Base-by-base conservation (phyloP, 2,113 vertebrate species). In the Neodontobutis hainanensis region DNA sequence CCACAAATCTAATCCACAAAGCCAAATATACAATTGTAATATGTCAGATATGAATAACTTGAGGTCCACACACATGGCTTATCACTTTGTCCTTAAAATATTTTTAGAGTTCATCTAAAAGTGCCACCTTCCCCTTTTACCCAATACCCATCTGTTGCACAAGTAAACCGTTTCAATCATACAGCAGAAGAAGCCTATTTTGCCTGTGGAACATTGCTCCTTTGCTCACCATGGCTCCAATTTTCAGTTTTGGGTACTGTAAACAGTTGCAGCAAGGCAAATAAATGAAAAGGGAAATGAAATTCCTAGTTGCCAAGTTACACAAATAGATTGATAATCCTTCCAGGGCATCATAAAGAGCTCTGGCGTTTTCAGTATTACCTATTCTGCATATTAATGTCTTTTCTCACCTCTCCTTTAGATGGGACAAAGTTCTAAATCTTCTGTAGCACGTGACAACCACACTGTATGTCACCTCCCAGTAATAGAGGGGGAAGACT, bases 331-430 rank as follows among this genome's bases (percentile, higher is more conserved):
- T 89, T 89, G 85, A 91, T 91, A 90, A 91, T 89, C 85, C 87
- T 81, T 72, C 88, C 57, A 73, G 78, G 73, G 70, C 73, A 70
- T 77, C 68, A 68, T 88, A 88, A 88, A 90, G 71, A 80, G 81
- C 76, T 83, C 64, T 75, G 78, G 69, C 80, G 68, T 90, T 85
- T 88, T 81, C 73, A 83, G 78, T 89, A 88, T 88, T 68, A 82
- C 82, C 90, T 90, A 83, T 87, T 92, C 87, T 92, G 90, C 89
- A 91, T 91, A 89, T 88, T 87, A 92, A 92, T 92, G 86, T 87
- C 84, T 85, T 86, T 89, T 83, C 85, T 89, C 89, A 91, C 90
- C 89, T 91, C 88, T 90, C 87, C 86, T 90, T 92, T 86, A 86
- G 79, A 72, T 81, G 78, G 90, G 86, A 90, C 90, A 84, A 89